A percentile compares a stretch with the other conserved stretches of the same genome.
Conservation (phyloP, 2,113 vertebrate species). For the Leptobrachium ailaonicum region DNA sequence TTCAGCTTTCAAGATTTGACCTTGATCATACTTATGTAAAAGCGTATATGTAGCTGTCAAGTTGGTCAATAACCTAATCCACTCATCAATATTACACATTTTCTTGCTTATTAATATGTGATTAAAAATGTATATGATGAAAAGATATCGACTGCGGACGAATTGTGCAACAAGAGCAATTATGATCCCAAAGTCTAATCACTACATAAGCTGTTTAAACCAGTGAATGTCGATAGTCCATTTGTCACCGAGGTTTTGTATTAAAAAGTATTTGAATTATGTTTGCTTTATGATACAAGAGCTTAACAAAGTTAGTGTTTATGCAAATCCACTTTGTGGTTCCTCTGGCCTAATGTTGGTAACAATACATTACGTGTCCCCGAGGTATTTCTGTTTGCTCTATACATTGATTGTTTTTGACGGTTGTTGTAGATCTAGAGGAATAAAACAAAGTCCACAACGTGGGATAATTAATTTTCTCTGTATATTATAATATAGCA, state of each 20-base stretch:
- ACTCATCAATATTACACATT: conserved; percentile 75
- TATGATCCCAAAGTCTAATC: conserved; percentile 65
- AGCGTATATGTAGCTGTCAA: conserved; percentile 59
- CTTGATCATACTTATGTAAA: conserved; percentile 73
- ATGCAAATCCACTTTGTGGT: background rate
- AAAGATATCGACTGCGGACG: conserved; percentile 72
- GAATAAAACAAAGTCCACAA: background rate
- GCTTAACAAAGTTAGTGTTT: conserved; percentile 36
- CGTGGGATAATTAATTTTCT: background rate
- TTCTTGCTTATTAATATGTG: conserved; percentile 82
- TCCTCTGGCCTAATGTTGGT: background rate
- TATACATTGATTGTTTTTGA: background rate
- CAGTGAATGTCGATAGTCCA: conserved; percentile 65
- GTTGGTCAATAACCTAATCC: conserved; percentile 79
- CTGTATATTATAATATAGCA: too few species aligned
- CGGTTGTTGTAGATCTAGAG: background rate
- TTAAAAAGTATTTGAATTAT: conserved; percentile 58
- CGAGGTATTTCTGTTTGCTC: background rate
- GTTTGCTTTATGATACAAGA: conserved; percentile 48
- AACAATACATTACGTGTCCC: background rate
- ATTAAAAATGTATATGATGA: conserved; percentile 86
- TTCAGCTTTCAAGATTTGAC: conserved; percentile 69
- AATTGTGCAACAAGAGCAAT: conserved; percentile 77
- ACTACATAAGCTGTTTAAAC: conserved; percentile 59
- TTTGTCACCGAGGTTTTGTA: conserved; percentile 66